These are phyloP conservation scores for Sternotherus odoratus DNA, from an alignment of 2,797 vertebrate species.

Conservation along the genomic window DNA sequence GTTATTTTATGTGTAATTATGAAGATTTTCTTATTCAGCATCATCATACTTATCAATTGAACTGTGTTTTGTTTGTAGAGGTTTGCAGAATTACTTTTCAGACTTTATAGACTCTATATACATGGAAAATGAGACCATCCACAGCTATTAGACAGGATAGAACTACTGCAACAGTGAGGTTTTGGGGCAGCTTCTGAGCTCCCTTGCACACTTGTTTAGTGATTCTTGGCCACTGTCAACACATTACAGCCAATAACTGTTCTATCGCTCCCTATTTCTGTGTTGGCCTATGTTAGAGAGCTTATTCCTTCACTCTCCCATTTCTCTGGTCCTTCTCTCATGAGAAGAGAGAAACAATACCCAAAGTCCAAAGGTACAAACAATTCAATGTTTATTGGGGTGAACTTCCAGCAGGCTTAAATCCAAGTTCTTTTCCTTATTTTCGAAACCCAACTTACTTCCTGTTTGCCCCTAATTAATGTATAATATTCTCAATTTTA, in stretches of 20 bases:
- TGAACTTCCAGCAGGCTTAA: too few relatives aligned
- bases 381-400: too few relatives aligned
- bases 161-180: neutral
- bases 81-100: neutral
- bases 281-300: neutral
- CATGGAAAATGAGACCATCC: neutral
- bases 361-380: too few relatives aligned
- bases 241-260: neutral
- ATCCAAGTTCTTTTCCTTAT: too few relatives aligned
- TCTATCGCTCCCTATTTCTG: neutral
- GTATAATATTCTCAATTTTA: too few relatives aligned
- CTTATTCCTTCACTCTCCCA: too few relatives aligned
- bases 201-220: neutral
- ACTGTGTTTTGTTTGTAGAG: neutral
- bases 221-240: neutral
- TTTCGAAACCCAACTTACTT: too few relatives aligned
- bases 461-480: too few relatives aligned
- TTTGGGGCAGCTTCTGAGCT: neutral
- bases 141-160: neutral
- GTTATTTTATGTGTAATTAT: neutral
- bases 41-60: neutral
- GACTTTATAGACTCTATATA: neutral
- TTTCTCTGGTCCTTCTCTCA: too few relatives aligned
- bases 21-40: neutral
- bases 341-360: too few relatives aligned